Base-by-base conservation (phyloP, 1,140 invertebrate genomes). In the Helicorthomorpha holstii region DNA sequence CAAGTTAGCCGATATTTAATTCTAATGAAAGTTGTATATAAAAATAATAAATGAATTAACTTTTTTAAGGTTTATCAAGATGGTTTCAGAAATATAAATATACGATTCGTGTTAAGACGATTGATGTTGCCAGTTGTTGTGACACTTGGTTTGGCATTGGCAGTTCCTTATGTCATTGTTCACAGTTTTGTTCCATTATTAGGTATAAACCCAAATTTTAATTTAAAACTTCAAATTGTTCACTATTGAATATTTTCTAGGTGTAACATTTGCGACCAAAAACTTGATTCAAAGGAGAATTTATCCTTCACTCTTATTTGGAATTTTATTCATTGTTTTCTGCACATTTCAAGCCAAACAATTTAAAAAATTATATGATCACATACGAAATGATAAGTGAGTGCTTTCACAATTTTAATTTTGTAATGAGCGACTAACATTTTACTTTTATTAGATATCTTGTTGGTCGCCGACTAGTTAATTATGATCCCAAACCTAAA, bases 381-480 rank as follows among this genome's bases (percentile, higher is more conserved):
- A 96, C 68, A 98, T 98, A 63, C 95, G 95, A 69, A 97, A 98
- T 72, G 94, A 98, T 65, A 98, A 98, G 72, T 98, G 68, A 67
- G 69, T 66, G 19, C 34, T 12, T 34, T 45, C 16, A 24, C 14
- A 4, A 24, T 7, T 14, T 27, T 43, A 3, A n/a, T 22, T 14
- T 23, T 23, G 12, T 24, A 12, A 26, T 22, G 4, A 16, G 3
- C 16, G 16, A 16, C 10, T 12, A 26, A 24, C 10, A 25, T 24
- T 53, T 51, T 48, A 50, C 52, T 56, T 52, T 27, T 48, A 61
- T 50, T 57, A 74, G 73, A 56, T 77, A 96, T 71, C 75, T 97
- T 24, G 91, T 97, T 1, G 92, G 93, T 0, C 83, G 90, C 61
- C 75, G 89, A 51, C 75, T 97, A 50, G 90, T 97, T 0, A 97